Percentiles rank a stretch among this genome's conserved stretches.
These are phyloP conservation scores for Neodon shergylaensis DNA, from an alignment of 2,113 vertebrate genomes.

Conservation along the genomic window DNA sequence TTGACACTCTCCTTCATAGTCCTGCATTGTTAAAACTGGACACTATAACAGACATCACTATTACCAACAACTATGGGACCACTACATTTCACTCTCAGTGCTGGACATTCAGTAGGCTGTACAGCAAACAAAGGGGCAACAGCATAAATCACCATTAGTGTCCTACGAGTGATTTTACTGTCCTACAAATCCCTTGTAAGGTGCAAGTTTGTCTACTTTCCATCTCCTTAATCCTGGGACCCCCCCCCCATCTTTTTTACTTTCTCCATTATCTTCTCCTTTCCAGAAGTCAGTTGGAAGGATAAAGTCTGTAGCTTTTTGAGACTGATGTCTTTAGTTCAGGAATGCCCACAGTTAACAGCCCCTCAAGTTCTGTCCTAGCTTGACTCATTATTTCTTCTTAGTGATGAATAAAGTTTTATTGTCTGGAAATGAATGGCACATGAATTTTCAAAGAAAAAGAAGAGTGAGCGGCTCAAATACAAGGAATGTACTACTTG, in stretches of 20 bases:
- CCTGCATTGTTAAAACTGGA: accelerated
- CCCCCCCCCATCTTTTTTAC: not conserved
- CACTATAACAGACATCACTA: not conserved
- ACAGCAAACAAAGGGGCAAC: accelerated
- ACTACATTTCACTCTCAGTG: accelerated
- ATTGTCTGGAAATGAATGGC: not conserved
- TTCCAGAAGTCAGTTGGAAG: not conserved
- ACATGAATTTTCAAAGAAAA: not conserved
- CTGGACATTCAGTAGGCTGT: accelerated
- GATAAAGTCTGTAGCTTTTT: not conserved
- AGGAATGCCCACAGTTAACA: not conserved
- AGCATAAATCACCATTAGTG: not conserved
- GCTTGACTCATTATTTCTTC: not conserved
- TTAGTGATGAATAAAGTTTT: not conserved
- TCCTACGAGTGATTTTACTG: not conserved
- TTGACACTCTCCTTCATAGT: not conserved
- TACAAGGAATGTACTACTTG: not conserved
- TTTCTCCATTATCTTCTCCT: not conserved
- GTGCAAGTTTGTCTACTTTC: accelerated
- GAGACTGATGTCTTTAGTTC: not conserved
- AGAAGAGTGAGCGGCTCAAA: not conserved
- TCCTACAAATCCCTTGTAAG: not conserved
- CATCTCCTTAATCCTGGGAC: not conserved
- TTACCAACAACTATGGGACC: not conserved
- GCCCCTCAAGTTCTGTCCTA: no score